Conservation (phyloP, 2,797 vertebrate genomes). For the Hipposideros larvatus region DNA sequence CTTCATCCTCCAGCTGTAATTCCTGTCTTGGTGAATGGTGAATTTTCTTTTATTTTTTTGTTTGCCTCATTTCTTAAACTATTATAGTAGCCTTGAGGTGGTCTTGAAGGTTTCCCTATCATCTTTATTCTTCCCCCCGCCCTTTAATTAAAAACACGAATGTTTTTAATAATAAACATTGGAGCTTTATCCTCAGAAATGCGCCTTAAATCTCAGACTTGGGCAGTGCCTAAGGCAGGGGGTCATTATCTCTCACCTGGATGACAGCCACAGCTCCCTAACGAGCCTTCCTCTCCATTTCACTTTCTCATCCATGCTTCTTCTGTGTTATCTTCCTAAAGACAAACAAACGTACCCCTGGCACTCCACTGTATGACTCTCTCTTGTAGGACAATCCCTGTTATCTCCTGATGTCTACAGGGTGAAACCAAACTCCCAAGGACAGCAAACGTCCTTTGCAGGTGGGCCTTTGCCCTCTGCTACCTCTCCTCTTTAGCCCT, state of each 20-base stretch:
- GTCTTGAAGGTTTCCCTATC: neutral
- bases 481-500: neutral
- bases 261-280: neutral
- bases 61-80: constrained; percentile 25
- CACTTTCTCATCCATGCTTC: neutral
- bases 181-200: constrained; percentile 4
- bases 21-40: neutral
- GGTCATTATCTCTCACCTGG: neutral
- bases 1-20: neutral
- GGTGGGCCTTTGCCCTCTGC: neutral
- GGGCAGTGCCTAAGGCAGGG: rapidly evolving
- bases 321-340: neutral
- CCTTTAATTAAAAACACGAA: neutral
- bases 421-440: neutral
- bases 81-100: neutral
- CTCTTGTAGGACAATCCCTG: neutral
- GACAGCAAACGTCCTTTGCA: neutral
- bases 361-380: neutral
- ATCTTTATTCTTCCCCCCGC: neutral
- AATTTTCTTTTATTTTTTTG: neutral
- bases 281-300: neutral
- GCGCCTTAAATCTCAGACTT: neutral
- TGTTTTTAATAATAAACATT: neutral
- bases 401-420: neutral
- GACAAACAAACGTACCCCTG: neutral